Base-by-base conservation (phyloP, 2,888 invertebrate genomes). In the Cylloceria caligata region DNA sequence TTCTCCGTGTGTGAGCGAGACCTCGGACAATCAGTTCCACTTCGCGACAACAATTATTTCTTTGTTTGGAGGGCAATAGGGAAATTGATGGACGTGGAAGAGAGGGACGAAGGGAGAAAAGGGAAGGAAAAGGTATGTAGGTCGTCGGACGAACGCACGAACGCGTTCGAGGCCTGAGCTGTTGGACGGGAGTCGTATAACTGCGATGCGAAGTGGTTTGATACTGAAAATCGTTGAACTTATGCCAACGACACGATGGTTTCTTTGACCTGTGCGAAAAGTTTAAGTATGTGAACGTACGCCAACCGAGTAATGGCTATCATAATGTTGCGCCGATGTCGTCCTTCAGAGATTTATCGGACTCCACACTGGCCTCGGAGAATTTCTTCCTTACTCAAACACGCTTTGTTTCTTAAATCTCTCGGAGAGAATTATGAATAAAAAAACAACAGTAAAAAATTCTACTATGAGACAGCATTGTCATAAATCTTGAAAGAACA, bases 181-280 rank as follows among this genome's bases (percentile, higher is more conserved):
- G 64, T 34, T 34, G 49, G n/a, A 67, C 49, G 45, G 34, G 39
- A 13, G 57, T 47, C 6, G 16, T 42, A 62, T 27, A 6, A 30
- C 11, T 34, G 27, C 30, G 42, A 60, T 69, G 80, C 47, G 68
- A 75, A 84, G 73, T 81, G 62, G 68, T 73, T 55, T 67, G 79
- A 79, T 49, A 83, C 71, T 82, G 71, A 81, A 80, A 75, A 74
- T 79, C 83, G 69, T 86, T 88, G 87, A 87, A 86, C 84, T 80
- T 77, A 84, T 86, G 88, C 88, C 88, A 88, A 86, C 79, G 83
- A 74, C 80, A 84, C 83, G 84, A 86, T 85, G 57, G 77, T 57
- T 9, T 36, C 21, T 19, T 24, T 68, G 67, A 47, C 27, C 60
- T 72, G 47, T 68, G 27, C 67, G 62, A 77, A 39, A 55, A 69